Evolutionary conservation across 1,140 invertebrate species (phyloP).

Genomic region (Drosophila pruinosa): DNA sequence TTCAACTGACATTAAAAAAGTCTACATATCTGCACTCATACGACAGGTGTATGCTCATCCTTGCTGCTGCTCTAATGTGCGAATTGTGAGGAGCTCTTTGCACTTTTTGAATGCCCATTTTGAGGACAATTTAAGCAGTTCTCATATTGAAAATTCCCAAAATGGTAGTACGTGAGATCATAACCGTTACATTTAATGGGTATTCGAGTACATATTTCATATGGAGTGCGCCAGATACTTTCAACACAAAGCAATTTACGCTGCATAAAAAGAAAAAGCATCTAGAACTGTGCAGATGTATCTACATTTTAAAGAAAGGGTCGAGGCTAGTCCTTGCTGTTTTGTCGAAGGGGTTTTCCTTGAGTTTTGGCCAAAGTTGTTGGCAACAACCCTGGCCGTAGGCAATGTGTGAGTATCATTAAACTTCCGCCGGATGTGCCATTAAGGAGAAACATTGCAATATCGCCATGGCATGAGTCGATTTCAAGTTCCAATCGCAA

Average conservation of each 20-base stretch:
- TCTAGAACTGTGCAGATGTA: constrained; percentile 12
- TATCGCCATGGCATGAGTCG: neutral
- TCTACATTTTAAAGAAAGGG: constrained; percentile 61
- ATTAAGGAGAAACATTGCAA: constrained; percentile 41
- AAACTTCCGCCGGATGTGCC: constrained; percentile 77
- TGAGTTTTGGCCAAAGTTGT: constrained; percentile 33
- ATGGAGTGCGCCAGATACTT: constrained; percentile 57
- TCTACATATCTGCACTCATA: neutral
- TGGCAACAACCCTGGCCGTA: constrained; percentile 43
- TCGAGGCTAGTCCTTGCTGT: constrained; percentile 3
- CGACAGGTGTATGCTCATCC: neutral
- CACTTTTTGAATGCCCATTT: constrained; percentile 59
- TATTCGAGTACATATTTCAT: constrained; percentile 50
- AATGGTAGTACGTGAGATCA: constrained; percentile 77
- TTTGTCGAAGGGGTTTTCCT: constrained; percentile 31
- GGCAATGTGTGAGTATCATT: constrained; percentile 40
- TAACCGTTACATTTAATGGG: constrained; percentile 78
- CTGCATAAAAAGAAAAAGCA: constrained; percentile 42
- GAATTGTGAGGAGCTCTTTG: constrained; percentile 23
- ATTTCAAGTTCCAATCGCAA: neutral
- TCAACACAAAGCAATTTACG: constrained; percentile 64
- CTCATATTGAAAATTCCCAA: constrained; percentile 81
- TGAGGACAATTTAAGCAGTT: constrained; percentile 75
- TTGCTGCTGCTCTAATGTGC: constrained; percentile 25
- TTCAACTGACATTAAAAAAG: neutral